Evolutionary conservation across 2,797 vertebrate genomes (phyloP).

Genomic region (Clarias pachynema): DNA sequence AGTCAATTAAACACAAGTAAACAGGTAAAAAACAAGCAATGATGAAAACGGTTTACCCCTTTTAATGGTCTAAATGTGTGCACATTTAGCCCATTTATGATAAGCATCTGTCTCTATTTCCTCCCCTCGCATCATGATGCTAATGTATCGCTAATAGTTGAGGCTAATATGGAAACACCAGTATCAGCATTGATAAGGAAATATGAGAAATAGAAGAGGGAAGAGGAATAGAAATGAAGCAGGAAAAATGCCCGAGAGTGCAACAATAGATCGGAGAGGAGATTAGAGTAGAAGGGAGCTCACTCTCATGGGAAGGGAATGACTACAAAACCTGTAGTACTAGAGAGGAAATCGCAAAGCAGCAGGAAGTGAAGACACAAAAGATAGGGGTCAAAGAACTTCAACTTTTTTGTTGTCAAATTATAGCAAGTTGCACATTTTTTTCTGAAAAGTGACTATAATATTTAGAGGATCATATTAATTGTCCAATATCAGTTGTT

Average conservation of each 20-base stretch:
- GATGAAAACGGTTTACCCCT: constrained; percentile 54
- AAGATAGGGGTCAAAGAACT: background rate
- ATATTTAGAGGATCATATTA: background rate
- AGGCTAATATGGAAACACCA: constrained; percentile 48
- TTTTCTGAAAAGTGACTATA: background rate
- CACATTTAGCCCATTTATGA: constrained; percentile 54
- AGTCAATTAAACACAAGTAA: constrained; percentile 51
- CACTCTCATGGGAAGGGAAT: background rate
- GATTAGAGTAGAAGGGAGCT: constrained; percentile 25
- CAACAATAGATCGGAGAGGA: constrained; percentile 26
- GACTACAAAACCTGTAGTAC: background rate
- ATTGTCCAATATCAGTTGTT: background rate
- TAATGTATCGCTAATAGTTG: constrained; percentile 53
- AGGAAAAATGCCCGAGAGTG: constrained; percentile 21
- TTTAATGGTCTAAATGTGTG: constrained; percentile 55
- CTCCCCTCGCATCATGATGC: constrained; percentile 46
- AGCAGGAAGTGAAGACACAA: background rate
- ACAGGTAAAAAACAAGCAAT: constrained; percentile 55
- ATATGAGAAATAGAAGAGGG: constrained; percentile 47
- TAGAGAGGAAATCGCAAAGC: background rate
- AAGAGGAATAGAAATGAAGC: constrained; percentile 36
- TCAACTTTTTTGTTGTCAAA: background rate
- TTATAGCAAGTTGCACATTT: background rate
- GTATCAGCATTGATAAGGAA: constrained; percentile 54
- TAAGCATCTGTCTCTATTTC: constrained; percentile 59